phyloP scores from a whole-genome alignment of 2,888 invertebrate genomes.

The Thecocarcelia acutangulata region DNA sequence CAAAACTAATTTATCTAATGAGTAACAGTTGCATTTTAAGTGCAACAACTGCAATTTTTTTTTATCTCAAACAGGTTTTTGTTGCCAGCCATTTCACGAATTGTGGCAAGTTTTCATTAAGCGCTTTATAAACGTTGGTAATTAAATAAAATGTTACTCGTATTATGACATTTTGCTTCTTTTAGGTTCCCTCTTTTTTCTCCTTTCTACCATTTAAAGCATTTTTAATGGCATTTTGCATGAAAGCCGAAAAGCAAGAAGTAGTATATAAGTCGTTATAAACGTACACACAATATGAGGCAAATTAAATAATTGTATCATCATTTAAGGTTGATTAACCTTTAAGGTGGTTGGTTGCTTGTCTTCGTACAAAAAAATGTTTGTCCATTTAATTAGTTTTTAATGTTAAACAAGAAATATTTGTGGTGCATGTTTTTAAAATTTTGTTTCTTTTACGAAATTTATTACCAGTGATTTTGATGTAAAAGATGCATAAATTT shows the following conservation, averaged over 20 bases:
- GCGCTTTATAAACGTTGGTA: conserved; percentile 18
- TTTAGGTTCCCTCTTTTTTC: conserved; percentile 16
- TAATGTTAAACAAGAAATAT: conserved; percentile 9
- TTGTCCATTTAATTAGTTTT: conserved; percentile 38
- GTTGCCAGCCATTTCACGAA: neutral
- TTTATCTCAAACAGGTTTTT: conserved; percentile 30
- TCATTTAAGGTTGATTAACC: conserved; percentile 53
- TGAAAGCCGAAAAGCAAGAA: conserved; percentile 16
- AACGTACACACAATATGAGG: neutral
- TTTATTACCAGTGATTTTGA: neutral
- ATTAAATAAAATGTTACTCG: conserved; percentile 49
- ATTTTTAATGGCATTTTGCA: conserved; percentile 52
- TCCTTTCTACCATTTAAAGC: conserved; percentile 35
- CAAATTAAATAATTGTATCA: conserved; percentile 44
- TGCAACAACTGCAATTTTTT: conserved; percentile 4
- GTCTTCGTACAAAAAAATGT: neutral
- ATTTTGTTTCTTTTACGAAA: neutral
- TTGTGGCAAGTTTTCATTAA: conserved; percentile 17
- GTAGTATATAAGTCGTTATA: too few species aligned
- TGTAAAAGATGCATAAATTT: neutral
- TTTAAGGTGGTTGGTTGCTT: conserved; percentile 17
- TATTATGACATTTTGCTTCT: conserved; percentile 52
- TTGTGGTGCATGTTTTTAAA: conserved; percentile 9
- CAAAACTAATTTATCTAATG: conserved; percentile 36
- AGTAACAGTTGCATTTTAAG: conserved; percentile 28